Evolutionary conservation across 2,888 invertebrate genomes (phyloP).

Genomic region (Orthonychiurus folsomi): DNA sequence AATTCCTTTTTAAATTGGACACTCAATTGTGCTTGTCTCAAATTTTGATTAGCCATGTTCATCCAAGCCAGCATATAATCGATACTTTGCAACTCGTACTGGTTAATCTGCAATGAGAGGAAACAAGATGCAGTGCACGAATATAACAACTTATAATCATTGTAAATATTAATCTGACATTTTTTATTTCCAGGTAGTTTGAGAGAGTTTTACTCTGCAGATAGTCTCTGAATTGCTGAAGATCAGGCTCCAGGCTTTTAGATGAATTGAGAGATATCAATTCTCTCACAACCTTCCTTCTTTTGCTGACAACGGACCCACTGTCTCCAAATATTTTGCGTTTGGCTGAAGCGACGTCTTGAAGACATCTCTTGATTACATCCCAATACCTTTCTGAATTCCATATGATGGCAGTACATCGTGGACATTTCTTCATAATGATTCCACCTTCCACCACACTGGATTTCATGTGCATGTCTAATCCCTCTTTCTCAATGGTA

Average conservation of each 20-base stretch:
- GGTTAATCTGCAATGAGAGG: too few relatives aligned
- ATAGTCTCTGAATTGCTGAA: neutral
- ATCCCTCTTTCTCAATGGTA: constrained; percentile 43
- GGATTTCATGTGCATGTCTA: constrained; percentile 43
- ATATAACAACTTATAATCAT: too few relatives aligned
- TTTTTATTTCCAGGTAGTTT: too few relatives aligned
- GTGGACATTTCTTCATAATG: constrained; percentile 50
- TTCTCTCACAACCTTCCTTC: constrained; percentile 3
- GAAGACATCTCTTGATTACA: constrained; percentile 45
- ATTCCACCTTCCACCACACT: constrained; percentile 28
- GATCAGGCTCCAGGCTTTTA: constrained; percentile 10
- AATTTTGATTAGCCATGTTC: too few relatives aligned
- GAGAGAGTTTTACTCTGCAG: constrained; percentile 6
- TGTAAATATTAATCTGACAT: too few relatives aligned
- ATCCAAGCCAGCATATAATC: neutral
- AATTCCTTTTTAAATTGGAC: too few relatives aligned
- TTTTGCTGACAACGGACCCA: constrained; percentile 3
- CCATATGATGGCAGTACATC: constrained; percentile 54
- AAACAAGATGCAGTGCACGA: too few relatives aligned
- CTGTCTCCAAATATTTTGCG: constrained; percentile 39
- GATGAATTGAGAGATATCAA: neutral
- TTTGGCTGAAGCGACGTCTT: constrained; percentile 44
- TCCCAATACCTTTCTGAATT: constrained; percentile 53
- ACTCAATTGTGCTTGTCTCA: too few relatives aligned
- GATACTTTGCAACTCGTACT: neutral